Conservation (phyloP, 2,888 invertebrate species). For the Congeria kusceri region DNA sequence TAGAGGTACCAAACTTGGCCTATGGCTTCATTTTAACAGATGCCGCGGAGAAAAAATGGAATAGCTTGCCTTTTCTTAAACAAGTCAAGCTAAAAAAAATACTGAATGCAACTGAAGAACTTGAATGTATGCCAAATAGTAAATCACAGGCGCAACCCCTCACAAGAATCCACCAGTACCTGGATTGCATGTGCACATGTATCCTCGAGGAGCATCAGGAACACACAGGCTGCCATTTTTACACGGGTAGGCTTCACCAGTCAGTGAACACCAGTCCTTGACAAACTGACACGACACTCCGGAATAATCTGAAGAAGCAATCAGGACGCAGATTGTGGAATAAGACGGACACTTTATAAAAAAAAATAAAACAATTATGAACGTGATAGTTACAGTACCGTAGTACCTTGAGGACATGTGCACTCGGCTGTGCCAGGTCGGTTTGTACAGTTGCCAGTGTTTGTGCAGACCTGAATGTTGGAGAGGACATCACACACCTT, state of each 20-base stretch:
- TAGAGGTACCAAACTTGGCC: no score
- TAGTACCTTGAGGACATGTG: slow-evolving; percentile 34
- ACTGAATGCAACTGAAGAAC: no score
- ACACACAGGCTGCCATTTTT: slow-evolving; percentile 52
- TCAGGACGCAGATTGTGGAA: no score
- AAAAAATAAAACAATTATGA: no score
- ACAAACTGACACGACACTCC: slow-evolving; percentile 64
- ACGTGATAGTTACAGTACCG: no score
- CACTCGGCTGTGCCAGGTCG: slow-evolving; percentile 30
- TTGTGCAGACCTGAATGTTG: slow-evolving; percentile 23
- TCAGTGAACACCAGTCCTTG: slow-evolving; percentile 53
- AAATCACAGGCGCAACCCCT: no score
- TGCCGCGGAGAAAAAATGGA: no score
- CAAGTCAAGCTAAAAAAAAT: no score
- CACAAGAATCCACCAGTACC: slow-evolving; percentile 47
- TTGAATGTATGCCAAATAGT: no score
- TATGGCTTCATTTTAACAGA: no score
- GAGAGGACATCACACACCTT: slow-evolving; percentile 49
- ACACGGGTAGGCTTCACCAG: slow-evolving; percentile 39
- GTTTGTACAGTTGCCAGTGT: slow-evolving; percentile 32
- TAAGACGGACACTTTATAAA: no score
- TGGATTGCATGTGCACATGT: slow-evolving; percentile 47
- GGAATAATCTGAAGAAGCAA: slow-evolving; percentile 59
- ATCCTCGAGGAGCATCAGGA: slow-evolving; percentile 24
- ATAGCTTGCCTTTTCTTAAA: no score